Evolutionary conservation across 1,140 invertebrate genomes (phyloP).

Genomic region (Teleopsis dalmanni): DNA sequence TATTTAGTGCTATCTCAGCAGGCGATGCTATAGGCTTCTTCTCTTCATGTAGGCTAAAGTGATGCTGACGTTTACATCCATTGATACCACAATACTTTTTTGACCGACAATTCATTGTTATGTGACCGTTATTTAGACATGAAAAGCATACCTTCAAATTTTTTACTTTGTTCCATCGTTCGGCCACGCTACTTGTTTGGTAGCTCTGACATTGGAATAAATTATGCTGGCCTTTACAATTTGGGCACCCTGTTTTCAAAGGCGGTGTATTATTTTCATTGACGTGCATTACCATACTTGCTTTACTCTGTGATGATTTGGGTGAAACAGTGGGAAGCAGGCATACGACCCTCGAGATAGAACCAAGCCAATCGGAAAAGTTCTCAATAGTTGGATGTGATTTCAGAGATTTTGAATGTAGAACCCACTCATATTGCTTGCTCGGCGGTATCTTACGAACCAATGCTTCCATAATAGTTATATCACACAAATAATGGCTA

Average conservation of each 20-base stretch:
- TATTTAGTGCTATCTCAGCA: background rate
- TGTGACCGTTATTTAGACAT: background rate
- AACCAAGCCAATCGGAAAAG: background rate
- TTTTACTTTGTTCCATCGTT: background rate
- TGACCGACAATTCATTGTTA: background rate
- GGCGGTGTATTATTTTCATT: background rate
- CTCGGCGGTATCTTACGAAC: background rate
- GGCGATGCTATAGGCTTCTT: background rate
- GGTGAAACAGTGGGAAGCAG: background rate
- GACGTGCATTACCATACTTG: background rate
- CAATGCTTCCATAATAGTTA: background rate
- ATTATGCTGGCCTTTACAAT: background rate
- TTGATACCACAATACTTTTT: background rate
- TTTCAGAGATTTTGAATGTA: background rate
- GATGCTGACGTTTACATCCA: background rate
- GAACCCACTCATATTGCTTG: conserved; percentile 2
- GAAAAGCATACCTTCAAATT: background rate
- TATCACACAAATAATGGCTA: background rate
- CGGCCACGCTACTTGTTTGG: background rate
- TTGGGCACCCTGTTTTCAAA: background rate
- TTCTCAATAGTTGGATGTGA: background rate
- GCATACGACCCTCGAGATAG: background rate
- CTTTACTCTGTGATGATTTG: background rate
- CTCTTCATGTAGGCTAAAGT: background rate
- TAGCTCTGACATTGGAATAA: background rate